Conservation (phyloP, 2,888 invertebrate species). For the Aspidiotus destructor region DNA sequence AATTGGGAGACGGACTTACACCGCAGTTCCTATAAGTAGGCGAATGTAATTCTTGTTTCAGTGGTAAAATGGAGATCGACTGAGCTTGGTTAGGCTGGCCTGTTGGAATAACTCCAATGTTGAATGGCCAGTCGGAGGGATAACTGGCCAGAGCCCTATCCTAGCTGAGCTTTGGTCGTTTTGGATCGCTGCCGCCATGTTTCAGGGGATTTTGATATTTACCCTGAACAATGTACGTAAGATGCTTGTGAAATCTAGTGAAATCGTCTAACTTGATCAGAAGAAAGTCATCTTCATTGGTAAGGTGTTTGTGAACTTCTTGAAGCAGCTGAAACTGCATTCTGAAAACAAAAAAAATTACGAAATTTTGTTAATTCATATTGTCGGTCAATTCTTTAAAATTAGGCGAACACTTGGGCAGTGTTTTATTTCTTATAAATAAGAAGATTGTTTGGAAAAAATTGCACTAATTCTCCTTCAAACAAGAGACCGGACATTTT, state of each 20-base stretch:
- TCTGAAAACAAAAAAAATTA: not conserved
- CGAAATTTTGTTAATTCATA: not conserved
- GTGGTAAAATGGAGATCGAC: conserved; percentile 2
- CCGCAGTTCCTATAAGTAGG: not conserved
- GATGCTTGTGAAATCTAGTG: not conserved
- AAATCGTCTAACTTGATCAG: conserved; percentile 8
- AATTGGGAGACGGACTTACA: not conserved
- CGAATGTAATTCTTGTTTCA: conserved; percentile 22
- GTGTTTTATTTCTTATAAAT: not conserved
- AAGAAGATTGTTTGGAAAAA: too few species aligned
- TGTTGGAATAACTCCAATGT: conserved; percentile 25
- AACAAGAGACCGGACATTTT: too few species aligned
- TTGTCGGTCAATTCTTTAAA: too few species aligned
- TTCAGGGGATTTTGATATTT: not conserved
- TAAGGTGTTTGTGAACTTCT: conserved; percentile 1
- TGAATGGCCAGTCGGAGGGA: conserved; percentile 25
- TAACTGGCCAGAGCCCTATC: conserved; percentile 29
- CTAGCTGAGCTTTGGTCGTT: conserved; percentile 26
- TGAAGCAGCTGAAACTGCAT: conserved; percentile 12
- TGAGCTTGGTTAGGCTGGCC: conserved; percentile 12
- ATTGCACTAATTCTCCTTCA: too few species aligned
- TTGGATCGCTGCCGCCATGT: conserved; percentile 11
- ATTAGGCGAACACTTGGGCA: not conserved
- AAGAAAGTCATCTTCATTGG: conserved; percentile 6
- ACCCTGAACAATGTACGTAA: conserved; percentile 9